Evolutionary conservation across 2,797 vertebrate species (phyloP).

Genomic region (Acrossocheilus fasciatus): DNA sequence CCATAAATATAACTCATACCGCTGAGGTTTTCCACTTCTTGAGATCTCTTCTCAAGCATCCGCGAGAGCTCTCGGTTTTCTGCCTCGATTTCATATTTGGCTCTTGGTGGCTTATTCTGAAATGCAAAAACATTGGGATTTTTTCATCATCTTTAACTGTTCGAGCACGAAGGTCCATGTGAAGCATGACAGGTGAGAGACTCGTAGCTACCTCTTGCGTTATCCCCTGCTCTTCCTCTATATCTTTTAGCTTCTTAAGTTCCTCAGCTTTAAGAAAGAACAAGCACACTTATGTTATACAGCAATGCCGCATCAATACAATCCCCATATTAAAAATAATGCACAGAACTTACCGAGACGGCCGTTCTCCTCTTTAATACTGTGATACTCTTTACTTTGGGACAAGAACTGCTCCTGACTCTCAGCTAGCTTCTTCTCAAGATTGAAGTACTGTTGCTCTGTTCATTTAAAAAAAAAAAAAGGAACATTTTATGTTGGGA

Average conservation of each 20-base stretch:
- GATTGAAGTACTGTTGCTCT: constrained; percentile 97
- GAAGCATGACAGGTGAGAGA: neutral
- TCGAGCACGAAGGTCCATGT: neutral
- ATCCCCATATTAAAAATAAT: neutral
- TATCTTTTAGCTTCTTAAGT: constrained; percentile 76
- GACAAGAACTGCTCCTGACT: constrained; percentile 89
- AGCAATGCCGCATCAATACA: neutral
- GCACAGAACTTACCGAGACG: constrained; percentile 84
- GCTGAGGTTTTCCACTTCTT: constrained; percentile 91
- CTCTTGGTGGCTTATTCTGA: constrained; percentile 84
- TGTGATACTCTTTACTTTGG: constrained; percentile 86
- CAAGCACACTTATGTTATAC: neutral
- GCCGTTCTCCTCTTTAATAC: constrained; percentile 84
- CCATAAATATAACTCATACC: constrained; percentile 73
- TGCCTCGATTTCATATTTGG: constrained; percentile 93
- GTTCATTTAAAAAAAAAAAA: constrained; percentile 62
- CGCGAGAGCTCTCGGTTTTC: constrained; percentile 92
- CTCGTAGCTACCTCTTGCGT: constrained; percentile 77
- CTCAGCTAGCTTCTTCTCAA: constrained; percentile 89
- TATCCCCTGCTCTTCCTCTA: constrained; percentile 74
- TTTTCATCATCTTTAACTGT: neutral
- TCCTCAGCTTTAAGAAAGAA: constrained; percentile 73
- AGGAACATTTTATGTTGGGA: neutral
- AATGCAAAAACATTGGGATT: constrained; percentile 34
- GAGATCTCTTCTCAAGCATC: constrained; percentile 88